phyloP scores from a whole-genome alignment of 2,797 vertebrate genomes.

The Coilia nasus region DNA sequence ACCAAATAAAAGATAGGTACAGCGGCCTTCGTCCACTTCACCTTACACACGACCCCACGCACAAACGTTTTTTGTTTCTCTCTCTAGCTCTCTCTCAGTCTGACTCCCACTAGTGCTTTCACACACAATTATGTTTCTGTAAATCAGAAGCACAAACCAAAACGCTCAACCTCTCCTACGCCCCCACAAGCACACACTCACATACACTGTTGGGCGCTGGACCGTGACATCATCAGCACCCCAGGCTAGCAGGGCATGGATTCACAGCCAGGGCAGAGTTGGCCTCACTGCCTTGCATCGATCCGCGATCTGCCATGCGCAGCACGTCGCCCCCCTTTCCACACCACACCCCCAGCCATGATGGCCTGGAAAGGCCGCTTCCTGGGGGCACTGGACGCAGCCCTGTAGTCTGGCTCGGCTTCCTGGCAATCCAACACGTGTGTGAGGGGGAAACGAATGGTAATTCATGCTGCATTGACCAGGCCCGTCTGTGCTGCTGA shows the following conservation, averaged over 20 bases:
- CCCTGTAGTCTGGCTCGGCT: background rate
- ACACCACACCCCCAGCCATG: background rate
- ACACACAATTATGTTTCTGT: background rate
- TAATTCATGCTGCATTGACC: slow-evolving; percentile 11
- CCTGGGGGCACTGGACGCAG: slow-evolving; percentile 8
- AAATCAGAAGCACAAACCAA: background rate
- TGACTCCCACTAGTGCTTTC: background rate
- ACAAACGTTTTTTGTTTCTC: background rate
- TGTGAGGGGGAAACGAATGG: background rate
- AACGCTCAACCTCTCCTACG: background rate
- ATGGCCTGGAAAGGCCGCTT: slow-evolving; percentile 9
- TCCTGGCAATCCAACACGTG: background rate
- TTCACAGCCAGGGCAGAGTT: background rate
- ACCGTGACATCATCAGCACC: slow-evolving; percentile 7
- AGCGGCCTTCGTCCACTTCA: background rate
- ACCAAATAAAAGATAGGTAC: background rate
- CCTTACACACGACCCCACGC: background rate
- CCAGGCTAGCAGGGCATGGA: background rate
- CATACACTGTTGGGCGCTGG: background rate
- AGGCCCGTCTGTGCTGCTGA: background rate
- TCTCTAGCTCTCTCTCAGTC: background rate
- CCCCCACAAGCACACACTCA: background rate
- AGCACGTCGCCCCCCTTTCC: background rate
- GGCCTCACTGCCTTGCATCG: background rate
- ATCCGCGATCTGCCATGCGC: slow-evolving; percentile 10